Evolutionary conservation across 2,888 invertebrate species (phyloP), one percentile per base, ranked within the genome.

Genomic region (Beris morrisii): DNA sequence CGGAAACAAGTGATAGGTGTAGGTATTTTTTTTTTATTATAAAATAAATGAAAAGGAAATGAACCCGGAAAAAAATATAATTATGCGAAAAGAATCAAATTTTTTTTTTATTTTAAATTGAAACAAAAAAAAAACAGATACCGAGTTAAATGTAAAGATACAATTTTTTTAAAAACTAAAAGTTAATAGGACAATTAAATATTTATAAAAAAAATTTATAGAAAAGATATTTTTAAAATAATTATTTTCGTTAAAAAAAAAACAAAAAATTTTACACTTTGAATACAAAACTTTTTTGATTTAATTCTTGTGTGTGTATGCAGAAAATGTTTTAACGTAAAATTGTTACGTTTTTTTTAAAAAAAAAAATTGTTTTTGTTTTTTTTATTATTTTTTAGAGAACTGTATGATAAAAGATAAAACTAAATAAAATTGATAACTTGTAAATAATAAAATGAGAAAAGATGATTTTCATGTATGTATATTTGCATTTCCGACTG

Each of bases 1-100:
- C 61, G 52, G 50, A 50, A 61, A 61, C 52, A 50, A 50, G 61
- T 61, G 61, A 61, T 61, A 61, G 61, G 61, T 61, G 52, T 61
- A 61, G 61, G 52, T 52, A 61, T 50, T 38, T 31, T 57, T 57
- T 28, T 57, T 32, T n/a, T 2, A n/a, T 32, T 50, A 50, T 15
- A 11, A 45, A 46, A 56, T 45, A 45, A 57, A 59, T 48, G 12
- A 59, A n/a, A 31, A n/a, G 31, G 13, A 43, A 38, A 61, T 61
- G 50, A 50, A 38, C 52, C 50, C 50, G 48, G 48, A 13, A 59
- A 48, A 32, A 50, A 50, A 50, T 48, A 59, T 50, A 50, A 61
- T 52, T 61, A 61, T 50, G 50, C 61, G 43, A 3, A 22, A 22
- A 22, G 22, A 61, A 52, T 61, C 15, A 22, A 15, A 22, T 15